Percentiles rank a stretch among this genome's conserved stretches.
phyloP scores from a whole-genome alignment of 2,888 invertebrate species.

The Drosophila ochracea region DNA sequence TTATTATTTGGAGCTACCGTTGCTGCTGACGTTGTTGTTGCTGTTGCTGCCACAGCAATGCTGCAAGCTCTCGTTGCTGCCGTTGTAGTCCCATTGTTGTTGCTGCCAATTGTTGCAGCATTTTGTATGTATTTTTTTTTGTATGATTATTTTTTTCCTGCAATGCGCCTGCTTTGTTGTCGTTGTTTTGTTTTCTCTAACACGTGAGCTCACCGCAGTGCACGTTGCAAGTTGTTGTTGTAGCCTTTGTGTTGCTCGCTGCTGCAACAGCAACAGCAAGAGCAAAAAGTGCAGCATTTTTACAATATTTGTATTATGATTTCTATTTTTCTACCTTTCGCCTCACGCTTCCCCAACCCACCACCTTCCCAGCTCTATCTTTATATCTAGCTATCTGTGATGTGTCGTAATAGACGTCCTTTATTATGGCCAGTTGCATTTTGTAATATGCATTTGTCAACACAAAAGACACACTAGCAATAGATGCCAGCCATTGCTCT shows the following conservation, averaged over 20 bases:
- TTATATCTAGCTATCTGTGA: conserved; percentile 17
- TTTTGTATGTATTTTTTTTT: conserved; percentile 35
- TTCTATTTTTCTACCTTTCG: conserved; percentile 30
- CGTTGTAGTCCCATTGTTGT: conserved; percentile 22
- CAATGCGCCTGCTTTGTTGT: conserved; percentile 63
- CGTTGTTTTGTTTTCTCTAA: conserved; percentile 64
- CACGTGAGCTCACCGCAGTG: conserved; percentile 71
- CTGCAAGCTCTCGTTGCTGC: conserved; percentile 35
- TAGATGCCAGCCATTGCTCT: conserved; percentile 30
- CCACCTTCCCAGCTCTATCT: too few relatives aligned
- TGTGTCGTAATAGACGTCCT: conserved; percentile 70
- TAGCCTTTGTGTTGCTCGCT: conserved; percentile 63
- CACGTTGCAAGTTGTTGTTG: conserved; percentile 69
- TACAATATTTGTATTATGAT: conserved; percentile 73
- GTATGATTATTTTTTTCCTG: conserved; percentile 40
- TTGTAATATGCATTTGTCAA: conserved; percentile 77
- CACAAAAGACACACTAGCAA: conserved; percentile 59
- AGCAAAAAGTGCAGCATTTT: conserved; percentile 70
- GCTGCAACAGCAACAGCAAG: conserved; percentile 32
- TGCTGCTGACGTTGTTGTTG: conserved; percentile 33
- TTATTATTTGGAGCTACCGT: conserved; percentile 81
- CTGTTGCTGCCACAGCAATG: conserved; percentile 42
- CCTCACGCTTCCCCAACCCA: background rate
- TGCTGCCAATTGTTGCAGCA: conserved; percentile 66
- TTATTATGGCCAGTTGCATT: conserved; percentile 72